Percentiles rank a stretch among this genome's conserved stretches.
Conservation (phyloP, 2,113 vertebrate genomes). For the Recurvirostra avosetta region DNA sequence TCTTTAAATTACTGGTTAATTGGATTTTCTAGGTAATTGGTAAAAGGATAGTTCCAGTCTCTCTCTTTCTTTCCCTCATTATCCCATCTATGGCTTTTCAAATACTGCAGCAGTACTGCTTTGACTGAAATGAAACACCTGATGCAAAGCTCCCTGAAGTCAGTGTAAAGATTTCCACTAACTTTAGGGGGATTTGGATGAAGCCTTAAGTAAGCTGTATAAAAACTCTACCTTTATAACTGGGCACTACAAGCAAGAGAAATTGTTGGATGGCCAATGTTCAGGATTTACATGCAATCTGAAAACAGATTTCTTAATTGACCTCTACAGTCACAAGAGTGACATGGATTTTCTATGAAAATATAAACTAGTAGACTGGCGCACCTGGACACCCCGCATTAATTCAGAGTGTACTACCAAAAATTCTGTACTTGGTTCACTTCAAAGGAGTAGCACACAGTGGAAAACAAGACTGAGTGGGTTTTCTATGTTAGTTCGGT, state of each 20-base stretch:
- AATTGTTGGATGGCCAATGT: neutral
- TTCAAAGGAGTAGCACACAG: neutral
- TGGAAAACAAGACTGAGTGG: neutral
- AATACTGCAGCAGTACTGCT: neutral
- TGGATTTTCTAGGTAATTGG: constrained; percentile 29
- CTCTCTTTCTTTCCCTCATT: neutral
- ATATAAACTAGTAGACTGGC: neutral
- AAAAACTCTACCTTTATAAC: neutral
- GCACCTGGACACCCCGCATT: neutral
- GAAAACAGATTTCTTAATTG: neutral
- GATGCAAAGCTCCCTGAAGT: neutral
- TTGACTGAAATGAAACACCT: neutral
- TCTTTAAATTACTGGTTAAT: constrained; percentile 12
- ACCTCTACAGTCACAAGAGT: neutral
- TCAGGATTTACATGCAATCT: neutral
- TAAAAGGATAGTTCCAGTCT: neutral
- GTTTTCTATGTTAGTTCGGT: neutral
- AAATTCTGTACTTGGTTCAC: neutral
- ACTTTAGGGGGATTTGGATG: neutral
- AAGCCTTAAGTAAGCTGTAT: neutral
- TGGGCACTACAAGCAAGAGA: neutral
- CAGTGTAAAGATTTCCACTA: neutral
- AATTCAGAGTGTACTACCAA: neutral
- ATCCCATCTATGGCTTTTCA: neutral
- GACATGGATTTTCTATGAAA: neutral